Base-by-base conservation (phyloP, 2,113 vertebrate species). In the Oryzias woworae region DNA sequence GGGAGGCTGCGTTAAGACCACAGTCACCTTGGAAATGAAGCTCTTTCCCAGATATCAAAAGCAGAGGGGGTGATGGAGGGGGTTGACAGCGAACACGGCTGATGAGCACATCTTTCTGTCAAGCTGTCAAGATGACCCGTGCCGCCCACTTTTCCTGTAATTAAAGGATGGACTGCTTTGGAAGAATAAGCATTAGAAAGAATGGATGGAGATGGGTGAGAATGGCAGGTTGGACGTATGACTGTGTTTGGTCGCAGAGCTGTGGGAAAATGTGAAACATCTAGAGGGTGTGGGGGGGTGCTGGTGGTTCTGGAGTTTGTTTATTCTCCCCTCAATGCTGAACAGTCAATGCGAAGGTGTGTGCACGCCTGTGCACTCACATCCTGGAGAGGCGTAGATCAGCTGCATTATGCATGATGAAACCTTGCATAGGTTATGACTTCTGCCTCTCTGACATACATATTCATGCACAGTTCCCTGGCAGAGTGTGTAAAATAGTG, bases 331-430 rank as follows among this genome's bases (percentile, higher is more conserved):
- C 66, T 77, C 68, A 80, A 80, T 79, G 69, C 75, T 83, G 78
- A 76, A 73, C 73, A 80, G 64, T 71, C 20, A 20, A 20, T 73
- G 67, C 74, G 81, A 60, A 51, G 4, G 54, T 44, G 72, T 58
- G 65, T 23, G 10, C 52, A 22, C 50, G 43, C 53, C 17, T 59
- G 59, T 68, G 71, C 47, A 31, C 45, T 52, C 80, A 31, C 85
- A 70, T 84, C 66, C 69, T 78, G 71, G 83, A 73, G 78, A 90
- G 82, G 84, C 68, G 77, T 86, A 85, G 84, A 85, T 86, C 82
- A 79, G 81, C 86, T 90, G 89, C 87, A 89, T 89, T 87, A 90
- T 89, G 87, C 89, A 90, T 89, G 88, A 78, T 87, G 86, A 89
- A 89, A 86, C 80, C 87, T 88, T 89, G 85, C 87, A 88, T 89